phyloP scores from a whole-genome alignment of 92 coral and sea anemone species.

The Umimayanthus kanabou region DNA sequence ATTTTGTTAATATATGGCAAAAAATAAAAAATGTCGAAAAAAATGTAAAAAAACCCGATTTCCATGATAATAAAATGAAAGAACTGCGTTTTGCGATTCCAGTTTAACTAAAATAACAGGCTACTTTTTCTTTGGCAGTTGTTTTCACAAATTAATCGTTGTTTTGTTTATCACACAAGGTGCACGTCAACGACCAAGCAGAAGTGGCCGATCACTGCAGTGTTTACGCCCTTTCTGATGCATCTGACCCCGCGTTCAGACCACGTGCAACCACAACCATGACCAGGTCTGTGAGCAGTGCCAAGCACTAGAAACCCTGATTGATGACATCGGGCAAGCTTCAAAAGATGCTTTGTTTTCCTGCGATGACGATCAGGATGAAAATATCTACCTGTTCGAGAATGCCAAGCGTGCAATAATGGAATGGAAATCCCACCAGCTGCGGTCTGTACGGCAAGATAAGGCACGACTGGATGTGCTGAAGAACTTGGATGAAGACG shows the following conservation, averaged over 20 bases:
- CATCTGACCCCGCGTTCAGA: neutral
- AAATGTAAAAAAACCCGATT: too few relatives aligned
- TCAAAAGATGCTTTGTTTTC: neutral
- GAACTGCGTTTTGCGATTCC: too few relatives aligned
- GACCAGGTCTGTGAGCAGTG: conserved; percentile 36
- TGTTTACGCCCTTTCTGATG: too few relatives aligned
- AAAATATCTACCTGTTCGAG: conserved; percentile 6
- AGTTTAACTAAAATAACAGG: too few relatives aligned
- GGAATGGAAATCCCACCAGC: conserved; percentile 43
- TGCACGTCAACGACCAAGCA: too few relatives aligned
- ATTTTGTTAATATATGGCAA: too few relatives aligned
- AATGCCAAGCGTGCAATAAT: conserved; percentile 14
- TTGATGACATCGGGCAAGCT: neutral
- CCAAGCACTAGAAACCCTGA: conserved; percentile 23
- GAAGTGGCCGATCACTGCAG: too few relatives aligned
- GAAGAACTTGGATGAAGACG: conserved; percentile 7
- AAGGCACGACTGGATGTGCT: neutral
- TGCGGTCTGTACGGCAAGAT: conserved; percentile 15
- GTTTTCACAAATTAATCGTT: too few relatives aligned
- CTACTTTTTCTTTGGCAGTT: too few relatives aligned
- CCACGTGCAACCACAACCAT: conserved; percentile 42
- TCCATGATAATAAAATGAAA: too few relatives aligned
- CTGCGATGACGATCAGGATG: conserved; percentile 23
- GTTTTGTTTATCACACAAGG: too few relatives aligned
- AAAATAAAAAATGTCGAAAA: too few relatives aligned